Conservation (phyloP, 1,140 invertebrate genomes). For the Drosophila ercepeae region DNA sequence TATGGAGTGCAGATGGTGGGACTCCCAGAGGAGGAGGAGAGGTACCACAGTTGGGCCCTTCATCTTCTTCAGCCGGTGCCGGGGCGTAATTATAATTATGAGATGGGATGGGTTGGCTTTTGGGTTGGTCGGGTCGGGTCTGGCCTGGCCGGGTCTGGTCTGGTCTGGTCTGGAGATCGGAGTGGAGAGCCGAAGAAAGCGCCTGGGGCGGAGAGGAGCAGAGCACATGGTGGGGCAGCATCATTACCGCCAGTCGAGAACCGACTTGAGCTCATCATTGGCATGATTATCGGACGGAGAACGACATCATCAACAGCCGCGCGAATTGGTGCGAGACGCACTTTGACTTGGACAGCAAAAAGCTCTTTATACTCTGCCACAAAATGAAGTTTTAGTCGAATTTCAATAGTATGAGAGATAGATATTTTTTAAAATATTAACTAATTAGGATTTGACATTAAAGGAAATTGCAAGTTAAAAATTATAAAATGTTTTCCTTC, state of each 20-base stretch:
- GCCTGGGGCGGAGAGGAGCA: constrained; percentile 19
- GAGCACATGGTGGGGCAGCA: constrained; percentile 36
- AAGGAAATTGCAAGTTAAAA: too few species aligned
- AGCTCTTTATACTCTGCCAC: constrained; percentile 34
- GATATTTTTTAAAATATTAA: not conserved
- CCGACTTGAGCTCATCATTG: constrained; percentile 70
- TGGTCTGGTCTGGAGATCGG: constrained; percentile 8
- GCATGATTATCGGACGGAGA: constrained; percentile 71
- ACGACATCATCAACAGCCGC: constrained; percentile 69
- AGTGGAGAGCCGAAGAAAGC: constrained; percentile 2
- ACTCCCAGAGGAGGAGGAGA: not conserved
- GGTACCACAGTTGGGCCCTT: constrained; percentile 23
- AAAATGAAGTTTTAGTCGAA: not conserved
- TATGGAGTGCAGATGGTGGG: constrained; percentile 8
- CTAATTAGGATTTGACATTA: too few species aligned
- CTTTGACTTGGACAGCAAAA: constrained; percentile 74
- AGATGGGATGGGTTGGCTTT: constrained; percentile 45
- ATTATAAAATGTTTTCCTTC: too few species aligned
- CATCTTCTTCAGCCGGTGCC: constrained; percentile 28
- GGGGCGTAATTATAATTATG: constrained; percentile 78
- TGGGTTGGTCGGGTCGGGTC: not conserved
- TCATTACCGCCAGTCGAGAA: constrained; percentile 65
- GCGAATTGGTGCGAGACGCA: constrained; percentile 78
- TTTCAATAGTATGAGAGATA: too few species aligned
- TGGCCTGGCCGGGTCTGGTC: constrained; percentile 7